Base-by-base conservation (phyloP, 2,113 vertebrate genomes). In the Burhinus oedicnemus region DNA sequence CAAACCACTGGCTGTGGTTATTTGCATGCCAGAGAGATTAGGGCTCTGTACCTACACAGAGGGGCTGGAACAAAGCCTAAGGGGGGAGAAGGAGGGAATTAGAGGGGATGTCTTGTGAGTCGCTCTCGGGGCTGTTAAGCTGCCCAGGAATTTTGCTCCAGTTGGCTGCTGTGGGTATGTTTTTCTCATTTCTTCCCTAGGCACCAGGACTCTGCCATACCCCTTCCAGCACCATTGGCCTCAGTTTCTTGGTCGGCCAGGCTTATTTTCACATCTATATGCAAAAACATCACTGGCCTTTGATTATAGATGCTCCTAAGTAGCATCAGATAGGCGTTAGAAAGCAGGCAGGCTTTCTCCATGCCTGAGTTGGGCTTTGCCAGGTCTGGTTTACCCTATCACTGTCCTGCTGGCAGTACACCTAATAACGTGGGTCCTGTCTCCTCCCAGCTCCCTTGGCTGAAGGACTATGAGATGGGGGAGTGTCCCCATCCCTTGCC, bases 11-110 rank as follows among this genome's bases (percentile, higher is more conserved):
- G 93, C 7, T 4, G 45, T 76, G 54, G 60, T 54, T 93, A 74
- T 91, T 93, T 90, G 92, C 94, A 45, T 97, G 81, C 97, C 96
- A 93, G 83, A 91, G 94, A 94, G 97, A 97, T 97, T 97, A 97
- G 72, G 61, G 78, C 52, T 92, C 68, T 85, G 64, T 80, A 82
- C 47, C 5, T 87, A 80, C 72, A 81, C 0, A 0, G 51, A 87
- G 51, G 72, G 75, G 40, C 90, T 9, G 0, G 70, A 94, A 93
- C 45, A 97, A 97, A 95, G 88, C 83, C 66, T 79, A 69, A 87
- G 40, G 57, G 68, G 79, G 69, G 70, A 93, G 71, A 76, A 83
- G 60, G 76, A 70, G 83, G 86, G 95, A 90, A 93, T 95, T 94
- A 96, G 66, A 83, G 44, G 45, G 72, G 68, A 16, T 68, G 66